A percentile compares a stretch with the other conserved stretches of the same genome.
Conservation (phyloP, 1,140 invertebrate species). For the Scaptodrosophila lebanonensis region DNA sequence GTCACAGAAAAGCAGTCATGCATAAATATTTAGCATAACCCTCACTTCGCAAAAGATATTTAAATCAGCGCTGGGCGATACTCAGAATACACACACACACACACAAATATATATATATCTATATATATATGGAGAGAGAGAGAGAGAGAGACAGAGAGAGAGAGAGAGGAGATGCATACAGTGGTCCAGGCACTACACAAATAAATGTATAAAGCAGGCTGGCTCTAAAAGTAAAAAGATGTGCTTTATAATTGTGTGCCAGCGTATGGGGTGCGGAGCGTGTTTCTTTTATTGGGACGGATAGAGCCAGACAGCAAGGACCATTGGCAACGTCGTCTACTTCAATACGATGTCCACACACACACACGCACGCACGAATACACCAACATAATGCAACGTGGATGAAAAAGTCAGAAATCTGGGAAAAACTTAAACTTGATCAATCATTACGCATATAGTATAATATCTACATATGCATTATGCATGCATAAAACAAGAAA, state of each 20-base stretch:
- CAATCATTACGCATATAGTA: too few relatives aligned
- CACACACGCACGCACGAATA: not conserved
- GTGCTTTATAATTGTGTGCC: conserved; percentile 63
- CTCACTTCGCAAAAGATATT: conserved; percentile 49
- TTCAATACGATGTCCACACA: conserved; percentile 51
- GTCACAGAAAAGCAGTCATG: conserved; percentile 73
- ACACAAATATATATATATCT: conserved; percentile 8
- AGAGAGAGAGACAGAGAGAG: not conserved
- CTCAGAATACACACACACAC: not conserved
- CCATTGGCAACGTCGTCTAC: conserved; percentile 57
- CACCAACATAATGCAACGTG: too few relatives aligned
- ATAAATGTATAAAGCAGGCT: conserved; percentile 28
- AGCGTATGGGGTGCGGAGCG: conserved; percentile 36
- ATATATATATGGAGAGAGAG: not conserved
- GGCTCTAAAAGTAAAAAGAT: conserved; percentile 45
- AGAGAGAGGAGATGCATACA: not conserved
- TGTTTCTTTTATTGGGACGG: conserved; percentile 49
- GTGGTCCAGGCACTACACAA: conserved; percentile 22
- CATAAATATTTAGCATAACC: conserved; percentile 74
- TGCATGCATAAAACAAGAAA: too few relatives aligned
- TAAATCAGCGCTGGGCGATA: conserved; percentile 43
- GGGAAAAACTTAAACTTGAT: too few relatives aligned
- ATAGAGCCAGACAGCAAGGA: conserved; percentile 40
- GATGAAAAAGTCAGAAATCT: too few relatives aligned
- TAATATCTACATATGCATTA: too few relatives aligned